These are phyloP conservation scores for Noctilio leporinus DNA, from an alignment of 2,113 vertebrate species.

Conservation along the genomic window DNA sequence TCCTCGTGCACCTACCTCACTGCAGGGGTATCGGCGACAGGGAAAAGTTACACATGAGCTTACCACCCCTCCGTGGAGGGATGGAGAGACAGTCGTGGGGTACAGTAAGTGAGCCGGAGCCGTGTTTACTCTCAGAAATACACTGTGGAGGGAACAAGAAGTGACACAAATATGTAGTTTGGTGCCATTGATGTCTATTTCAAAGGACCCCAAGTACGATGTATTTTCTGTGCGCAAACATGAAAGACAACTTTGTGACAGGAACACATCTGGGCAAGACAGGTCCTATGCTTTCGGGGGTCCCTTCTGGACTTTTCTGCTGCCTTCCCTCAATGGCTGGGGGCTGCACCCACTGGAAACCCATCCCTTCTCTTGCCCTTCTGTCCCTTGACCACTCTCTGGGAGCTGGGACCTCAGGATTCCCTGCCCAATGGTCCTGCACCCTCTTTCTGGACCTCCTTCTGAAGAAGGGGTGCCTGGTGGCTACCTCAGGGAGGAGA, in stretches of 20 bases:
- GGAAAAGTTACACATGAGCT: neutral
- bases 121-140: neutral
- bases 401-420: neutral
- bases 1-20: too few species aligned
- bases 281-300: neutral
- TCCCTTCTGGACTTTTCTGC: neutral
- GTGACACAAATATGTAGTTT: neutral
- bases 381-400: neutral
- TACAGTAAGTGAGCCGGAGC: neutral
- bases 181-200: too few species aligned
- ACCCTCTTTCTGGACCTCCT: neutral
- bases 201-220: neutral
- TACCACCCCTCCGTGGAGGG: too few species aligned
- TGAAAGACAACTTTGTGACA: neutral
- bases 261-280: neutral
- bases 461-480: neutral
- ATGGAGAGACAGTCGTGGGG: neutral
- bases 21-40: too few species aligned
- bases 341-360: neutral
- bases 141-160: neutral
- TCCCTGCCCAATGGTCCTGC: neutral
- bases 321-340: neutral
- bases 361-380: neutral
- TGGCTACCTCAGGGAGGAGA: neutral
- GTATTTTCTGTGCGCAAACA: neutral